Evolutionary conservation across 2,797 vertebrate species (phyloP), one percentile per base, ranked within the genome.

Genomic region (Sebastes hopkinsi): DNA sequence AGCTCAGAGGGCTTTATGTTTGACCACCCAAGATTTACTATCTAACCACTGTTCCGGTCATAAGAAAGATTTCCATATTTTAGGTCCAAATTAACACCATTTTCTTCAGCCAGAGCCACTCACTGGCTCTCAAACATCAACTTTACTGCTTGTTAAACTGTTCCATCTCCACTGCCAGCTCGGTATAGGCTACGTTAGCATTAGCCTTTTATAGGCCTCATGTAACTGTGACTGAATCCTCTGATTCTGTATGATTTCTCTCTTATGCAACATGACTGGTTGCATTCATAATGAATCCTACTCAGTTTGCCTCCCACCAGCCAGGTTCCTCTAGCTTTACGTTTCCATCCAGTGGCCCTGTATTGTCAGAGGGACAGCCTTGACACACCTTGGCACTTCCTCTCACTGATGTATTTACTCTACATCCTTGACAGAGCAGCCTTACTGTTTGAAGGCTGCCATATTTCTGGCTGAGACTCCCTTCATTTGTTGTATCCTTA

Each of bases 311-410:
- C 68, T 73, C 27, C n/a, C 34, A 69, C 8, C 30, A 22, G 36
- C 22, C 25, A 29, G 5, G 18, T 56, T 72, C 46, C 29, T 52
- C 61, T 64, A 18, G 3, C 10, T 7, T 23, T 46, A 2, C 30
- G 3, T 59, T 58, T 72, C 67, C 22, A 14, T 52, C 29, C 52
- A n/a, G 29, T 76, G 59, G 58, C 13, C 65, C 55, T 70, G 54
- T 59, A 4, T 42, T 72, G 62, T 52, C 30, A 64, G 25, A 80
- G 34, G 64, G 8, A n/a, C 22, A 50, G 14, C 54, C 71, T 61
- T 80, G 64, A 80, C 67, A n/a, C 60, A 61, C 50, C 77, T 60
- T 30, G 8, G 16, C 12, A 6, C 58, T 59, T 82, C 67, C 72
- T 77, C 62, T 30, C 8, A 42, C 36, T 13, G 5, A 55, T 81